Evolutionary conservation across 1,140 invertebrate species (phyloP), one percentile per base, ranked within the genome.

Genomic region (Drosophila subobscura): DNA sequence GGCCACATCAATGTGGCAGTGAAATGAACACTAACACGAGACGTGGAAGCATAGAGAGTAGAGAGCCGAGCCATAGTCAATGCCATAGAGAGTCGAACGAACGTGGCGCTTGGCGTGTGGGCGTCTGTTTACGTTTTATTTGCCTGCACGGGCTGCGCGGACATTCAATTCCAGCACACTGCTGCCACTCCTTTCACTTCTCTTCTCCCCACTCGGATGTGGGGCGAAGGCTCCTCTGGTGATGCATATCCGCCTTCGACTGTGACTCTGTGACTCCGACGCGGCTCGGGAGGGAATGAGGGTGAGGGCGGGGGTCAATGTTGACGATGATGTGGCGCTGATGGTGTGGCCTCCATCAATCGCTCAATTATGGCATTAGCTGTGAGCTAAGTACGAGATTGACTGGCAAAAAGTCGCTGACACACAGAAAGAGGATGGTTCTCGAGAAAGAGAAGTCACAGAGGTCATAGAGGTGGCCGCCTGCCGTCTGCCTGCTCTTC

Each of bases 91-190:
- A 12, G 33, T 37, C 10, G 33, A 12, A 10, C 1, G 3, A 37
- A 4, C 33, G 33, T 37, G 33, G 10, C 33, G 33, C 33, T 37
- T 12, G 33, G 33, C 10, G 57, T 58, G 80, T 65, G 73, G 80
- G 80, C 81, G 80, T 86, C 80, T 85, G 80, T 86, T 85, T 86
- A 85, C 85, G 68, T 85, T 70, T 72, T 53, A 40, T 20, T 53
- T 47, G 47, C 33, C 29, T 33, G 29, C 10, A 3, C 8, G 4
- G 29, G 29, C 29, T 3, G 16, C 0, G 16, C 29, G 10, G 29
- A 33, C 29, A 37, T 29, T 29, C 27, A 8, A 8, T 29, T 29
- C 27, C 27, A 8, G 6, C 6, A 8, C 27, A 20, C 27, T 29
- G 27, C 6, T 7, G 27, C 5, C 27, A 29, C 27, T 29, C 16